These are phyloP conservation scores for Frieseomelitta varia DNA, from an alignment of 1,140 invertebrate species.

Conservation along the genomic window DNA sequence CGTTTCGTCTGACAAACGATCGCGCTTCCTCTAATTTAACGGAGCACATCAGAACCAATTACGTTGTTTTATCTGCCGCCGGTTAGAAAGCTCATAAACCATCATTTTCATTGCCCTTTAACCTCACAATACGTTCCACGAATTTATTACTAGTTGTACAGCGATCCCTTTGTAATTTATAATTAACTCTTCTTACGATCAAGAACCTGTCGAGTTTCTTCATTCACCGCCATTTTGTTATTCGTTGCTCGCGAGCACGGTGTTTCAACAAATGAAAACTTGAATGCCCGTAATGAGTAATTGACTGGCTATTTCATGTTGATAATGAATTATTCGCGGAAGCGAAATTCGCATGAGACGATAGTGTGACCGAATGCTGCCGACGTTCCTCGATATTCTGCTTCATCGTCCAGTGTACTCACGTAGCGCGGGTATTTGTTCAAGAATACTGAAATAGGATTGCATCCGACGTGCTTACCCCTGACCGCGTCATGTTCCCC, in stretches of 20 bases:
- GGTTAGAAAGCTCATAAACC: neutral
- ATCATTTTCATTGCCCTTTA: no score
- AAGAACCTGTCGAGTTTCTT: neutral
- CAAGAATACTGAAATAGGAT: slow-evolving; percentile 18
- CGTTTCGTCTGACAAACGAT: slow-evolving; percentile 5
- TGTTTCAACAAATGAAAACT: neutral
- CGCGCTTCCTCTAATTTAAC: neutral
- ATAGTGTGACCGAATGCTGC: neutral
- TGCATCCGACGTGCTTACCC: neutral
- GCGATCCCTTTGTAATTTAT: no score
- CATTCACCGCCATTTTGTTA: no score
- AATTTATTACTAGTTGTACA: no score
- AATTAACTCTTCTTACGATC: no score
- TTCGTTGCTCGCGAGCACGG: no score
- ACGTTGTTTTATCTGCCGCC: neutral
- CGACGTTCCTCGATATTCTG: slow-evolving; percentile 11
- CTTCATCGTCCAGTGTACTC: neutral
- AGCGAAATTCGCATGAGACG: slow-evolving; percentile 8
- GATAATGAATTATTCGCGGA: neutral
- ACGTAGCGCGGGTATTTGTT: slow-evolving; percentile 24
- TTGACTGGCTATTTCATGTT: no score
- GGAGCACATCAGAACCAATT: neutral
- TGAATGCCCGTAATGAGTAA: neutral
- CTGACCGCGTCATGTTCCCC: neutral
- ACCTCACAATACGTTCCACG: no score